Percentiles rank a stretch among this genome's conserved stretches.
phyloP scores from a whole-genome alignment of 2,888 invertebrate species.

The Diaprepes abbreviatus region DNA sequence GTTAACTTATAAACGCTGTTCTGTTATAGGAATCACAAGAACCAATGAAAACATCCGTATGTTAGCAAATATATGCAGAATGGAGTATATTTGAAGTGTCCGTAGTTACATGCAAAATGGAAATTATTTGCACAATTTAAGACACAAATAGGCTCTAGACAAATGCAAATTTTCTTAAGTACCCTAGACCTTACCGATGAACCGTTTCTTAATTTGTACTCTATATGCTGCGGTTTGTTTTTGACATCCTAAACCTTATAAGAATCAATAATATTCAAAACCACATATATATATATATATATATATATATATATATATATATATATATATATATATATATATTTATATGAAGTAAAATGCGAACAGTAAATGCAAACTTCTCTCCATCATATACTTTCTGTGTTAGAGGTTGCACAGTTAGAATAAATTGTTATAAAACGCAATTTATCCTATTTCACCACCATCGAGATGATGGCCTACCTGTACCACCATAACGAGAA shows the following conservation, averaged over 20 bases:
- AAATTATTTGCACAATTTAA: conserved; percentile 42
- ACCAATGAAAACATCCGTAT: conserved; percentile 22
- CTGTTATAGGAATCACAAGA: conserved; percentile 13
- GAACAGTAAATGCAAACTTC: too few species aligned
- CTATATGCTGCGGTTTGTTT: not conserved
- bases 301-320: too few species aligned
- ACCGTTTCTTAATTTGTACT: conserved; percentile 2
- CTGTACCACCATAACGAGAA: too few species aligned
- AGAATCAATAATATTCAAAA: too few species aligned
- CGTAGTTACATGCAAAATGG: conserved; percentile 28
- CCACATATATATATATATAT: too few species aligned
- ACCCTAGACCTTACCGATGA: conserved; percentile 1
- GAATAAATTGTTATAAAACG: too few species aligned
- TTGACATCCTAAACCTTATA: not conserved
- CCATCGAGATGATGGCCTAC: too few species aligned
- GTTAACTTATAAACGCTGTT: conserved; percentile 33
- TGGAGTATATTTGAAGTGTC: conserved; percentile 29
- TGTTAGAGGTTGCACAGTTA: too few species aligned
- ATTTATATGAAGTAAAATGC: not conserved
- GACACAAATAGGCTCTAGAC: conserved; percentile 11
- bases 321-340: too few species aligned
- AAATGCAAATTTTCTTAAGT: conserved; percentile 21
- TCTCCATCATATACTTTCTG: too few species aligned
- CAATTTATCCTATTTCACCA: too few species aligned
- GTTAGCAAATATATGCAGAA: conserved; percentile 18